Base-by-base conservation (phyloP, 2,888 invertebrate species). In the Leucania comma region DNA sequence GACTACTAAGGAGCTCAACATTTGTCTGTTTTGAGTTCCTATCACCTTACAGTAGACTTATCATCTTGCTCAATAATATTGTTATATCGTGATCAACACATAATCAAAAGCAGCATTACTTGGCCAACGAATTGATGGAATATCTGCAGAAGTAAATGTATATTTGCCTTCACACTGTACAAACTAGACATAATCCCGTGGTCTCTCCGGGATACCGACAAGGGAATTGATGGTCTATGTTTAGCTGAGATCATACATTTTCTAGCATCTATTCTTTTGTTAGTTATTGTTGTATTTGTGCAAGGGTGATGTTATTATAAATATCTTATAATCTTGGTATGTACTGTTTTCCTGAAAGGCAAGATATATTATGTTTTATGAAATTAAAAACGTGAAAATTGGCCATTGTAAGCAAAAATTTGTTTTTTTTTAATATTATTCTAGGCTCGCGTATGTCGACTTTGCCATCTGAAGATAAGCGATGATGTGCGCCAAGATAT, bases 191-290 rank as follows among this genome's bases (percentile, higher is more conserved):
- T 22, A 32, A 32, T 14, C 24, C 53, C 32, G 10, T n/a, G n/a
- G n/a, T 38, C n/a, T 53, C 68, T 24, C n/a, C 10, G n/a, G 12
- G 20, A n/a, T 48, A 56, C 29, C 51, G 68, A 3, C 14, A n/a
- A 3, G 24, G 53, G 22, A 42, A 20, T 22, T 6, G n/a, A 12
- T 32, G 14, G 53, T 71, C 4, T 71, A 59, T 26, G 24, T 58
- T 8, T 50, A 51, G 12, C 50, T 17, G 14, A 69, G 17, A 51
- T 17, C 32, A 26, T 69, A 42, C 24, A 69, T 57, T 50, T 70
- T 42, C 12, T 42, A 59, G 6, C 50, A 50, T 17, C 57, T 50
- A 32, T 32, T n/a, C 0, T 51, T 32, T 26, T 69, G 24, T 32
- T 68, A 24, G 14, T 22, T 29, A 24, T 14, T 46, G 12, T 46